phyloP scores from a whole-genome alignment of 1,140 invertebrate genomes.

The Drosophila pruinosa region DNA sequence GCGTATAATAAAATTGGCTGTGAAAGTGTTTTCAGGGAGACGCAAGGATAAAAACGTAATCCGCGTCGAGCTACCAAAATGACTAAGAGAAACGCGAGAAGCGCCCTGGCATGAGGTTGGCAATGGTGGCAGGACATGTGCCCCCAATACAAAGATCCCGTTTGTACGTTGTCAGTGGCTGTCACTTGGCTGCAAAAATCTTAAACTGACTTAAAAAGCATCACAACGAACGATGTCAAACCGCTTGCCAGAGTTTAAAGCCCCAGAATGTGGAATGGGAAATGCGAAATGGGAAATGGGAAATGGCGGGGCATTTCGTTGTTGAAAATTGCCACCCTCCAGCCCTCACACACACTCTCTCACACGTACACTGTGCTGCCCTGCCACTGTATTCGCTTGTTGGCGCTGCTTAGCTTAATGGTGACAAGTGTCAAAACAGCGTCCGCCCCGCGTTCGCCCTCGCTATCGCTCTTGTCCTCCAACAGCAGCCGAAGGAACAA shows the following conservation, averaged over 20 bases:
- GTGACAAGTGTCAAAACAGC: slow-evolving; percentile 80
- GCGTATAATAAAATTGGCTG: slow-evolving; percentile 80
- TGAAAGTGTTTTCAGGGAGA: slow-evolving; percentile 71
- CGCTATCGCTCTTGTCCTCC: not conserved
- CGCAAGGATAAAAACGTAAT: slow-evolving; percentile 79
- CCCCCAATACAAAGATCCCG: slow-evolving; percentile 26
- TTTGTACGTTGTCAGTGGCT: slow-evolving; percentile 56
- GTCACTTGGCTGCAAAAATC: slow-evolving; percentile 72
- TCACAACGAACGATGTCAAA: slow-evolving; percentile 69
- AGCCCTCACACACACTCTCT: not conserved
- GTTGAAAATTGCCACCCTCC: slow-evolving; percentile 10
- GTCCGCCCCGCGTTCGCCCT: slow-evolving; percentile 4
- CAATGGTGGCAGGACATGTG: slow-evolving; percentile 40
- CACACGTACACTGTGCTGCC: not conserved
- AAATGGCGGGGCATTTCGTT: not conserved
- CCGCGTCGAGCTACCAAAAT: slow-evolving; percentile 72
- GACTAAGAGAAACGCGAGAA: slow-evolving; percentile 65
- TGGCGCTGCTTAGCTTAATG: slow-evolving; percentile 77
- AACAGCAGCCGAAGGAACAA: slow-evolving; percentile 3
- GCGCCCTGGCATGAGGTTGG: not conserved
- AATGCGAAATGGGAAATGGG: not conserved
- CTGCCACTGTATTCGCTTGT: slow-evolving; percentile 38
- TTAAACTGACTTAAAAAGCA: slow-evolving; percentile 79
- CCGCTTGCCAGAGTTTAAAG: slow-evolving; percentile 70
- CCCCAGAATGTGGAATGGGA: not conserved